Conservation (phyloP, 2,888 invertebrate genomes). For the Candidula unifasciata region DNA sequence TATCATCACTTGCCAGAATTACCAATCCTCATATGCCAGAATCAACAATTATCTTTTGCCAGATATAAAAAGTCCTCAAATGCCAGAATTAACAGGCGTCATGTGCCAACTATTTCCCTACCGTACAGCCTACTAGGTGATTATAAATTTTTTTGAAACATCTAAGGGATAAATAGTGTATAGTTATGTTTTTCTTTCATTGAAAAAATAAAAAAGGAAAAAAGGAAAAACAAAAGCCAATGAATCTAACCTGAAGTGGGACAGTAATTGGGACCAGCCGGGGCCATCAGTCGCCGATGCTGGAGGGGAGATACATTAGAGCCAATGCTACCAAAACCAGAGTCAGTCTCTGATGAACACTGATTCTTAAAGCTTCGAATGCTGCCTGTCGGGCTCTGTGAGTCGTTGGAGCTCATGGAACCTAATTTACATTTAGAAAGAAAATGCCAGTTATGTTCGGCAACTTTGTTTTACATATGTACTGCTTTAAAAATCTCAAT, state of each 20-base stretch:
- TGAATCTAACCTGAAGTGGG: conserved; percentile 12
- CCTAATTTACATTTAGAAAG: conserved; percentile 56
- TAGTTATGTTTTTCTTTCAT: not conserved
- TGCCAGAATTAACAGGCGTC: too few species aligned
- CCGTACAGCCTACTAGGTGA: too few species aligned
- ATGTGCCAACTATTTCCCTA: too few species aligned
- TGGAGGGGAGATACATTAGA: conserved; percentile 55
- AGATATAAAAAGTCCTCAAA: too few species aligned
- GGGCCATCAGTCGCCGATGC: conserved; percentile 39
- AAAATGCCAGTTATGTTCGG: too few species aligned
- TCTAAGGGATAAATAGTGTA: not conserved
- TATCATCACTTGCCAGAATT: too few species aligned
- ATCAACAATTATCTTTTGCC: too few species aligned
- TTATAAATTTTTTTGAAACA: too few species aligned
- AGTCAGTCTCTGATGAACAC: conserved; percentile 74
- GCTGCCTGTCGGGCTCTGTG: conserved; percentile 83
- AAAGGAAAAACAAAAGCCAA: too few species aligned
- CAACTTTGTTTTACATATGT: too few species aligned
- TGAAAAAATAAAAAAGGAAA: not conserved
- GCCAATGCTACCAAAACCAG: conserved; percentile 73
- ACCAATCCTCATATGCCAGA: too few species aligned
- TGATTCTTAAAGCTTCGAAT: conserved; percentile 72
- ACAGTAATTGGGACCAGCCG: conserved; percentile 41
- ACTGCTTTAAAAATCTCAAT: too few species aligned
- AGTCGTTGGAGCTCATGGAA: conserved; percentile 85